Evolutionary conservation across 2,113 vertebrate genomes (phyloP).

Genomic region (Centrocercus urophasianus): DNA sequence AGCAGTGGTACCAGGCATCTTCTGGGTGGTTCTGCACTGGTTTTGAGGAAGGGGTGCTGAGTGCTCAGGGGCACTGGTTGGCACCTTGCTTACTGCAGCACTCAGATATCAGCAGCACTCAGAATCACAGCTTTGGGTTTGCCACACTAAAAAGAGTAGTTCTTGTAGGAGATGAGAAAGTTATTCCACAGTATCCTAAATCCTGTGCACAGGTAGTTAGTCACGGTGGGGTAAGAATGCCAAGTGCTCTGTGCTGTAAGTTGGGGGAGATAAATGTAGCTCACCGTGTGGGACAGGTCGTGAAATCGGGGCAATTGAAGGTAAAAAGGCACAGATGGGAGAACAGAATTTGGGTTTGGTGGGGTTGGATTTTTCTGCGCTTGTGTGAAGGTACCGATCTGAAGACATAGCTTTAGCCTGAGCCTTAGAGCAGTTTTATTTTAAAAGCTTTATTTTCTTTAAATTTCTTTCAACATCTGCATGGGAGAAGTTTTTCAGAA

Average conservation of each 20-base stretch:
- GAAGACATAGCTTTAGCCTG: conserved; percentile 5
- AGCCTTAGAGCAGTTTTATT: conserved; percentile 30
- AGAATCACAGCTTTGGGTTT: background rate
- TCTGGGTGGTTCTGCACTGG: background rate
- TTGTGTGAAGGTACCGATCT: background rate
- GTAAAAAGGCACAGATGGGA: background rate
- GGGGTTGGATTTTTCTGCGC: background rate
- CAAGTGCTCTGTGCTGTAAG: conserved; percentile 25
- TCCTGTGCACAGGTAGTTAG: background rate
- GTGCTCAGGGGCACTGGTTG: background rate
- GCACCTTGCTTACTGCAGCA: background rate
- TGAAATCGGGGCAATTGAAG: conserved; percentile 26
- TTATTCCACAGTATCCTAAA: background rate
- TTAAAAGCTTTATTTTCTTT: conserved; percentile 17
- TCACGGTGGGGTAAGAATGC: conserved; percentile 14
- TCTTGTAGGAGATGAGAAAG: conserved; percentile 1
- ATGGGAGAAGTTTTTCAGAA: conserved; percentile 69
- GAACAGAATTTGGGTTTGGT: background rate
- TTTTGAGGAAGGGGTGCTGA: background rate
- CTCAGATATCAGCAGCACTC: background rate
- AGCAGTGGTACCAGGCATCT: rapidly evolving
- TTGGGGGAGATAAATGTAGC: conserved; percentile 48
- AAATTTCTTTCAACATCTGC: conserved; percentile 45
- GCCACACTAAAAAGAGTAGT: background rate
- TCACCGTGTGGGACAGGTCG: background rate